Conservation (phyloP, 2,113 vertebrate species). For the Canis aureus region DNA sequence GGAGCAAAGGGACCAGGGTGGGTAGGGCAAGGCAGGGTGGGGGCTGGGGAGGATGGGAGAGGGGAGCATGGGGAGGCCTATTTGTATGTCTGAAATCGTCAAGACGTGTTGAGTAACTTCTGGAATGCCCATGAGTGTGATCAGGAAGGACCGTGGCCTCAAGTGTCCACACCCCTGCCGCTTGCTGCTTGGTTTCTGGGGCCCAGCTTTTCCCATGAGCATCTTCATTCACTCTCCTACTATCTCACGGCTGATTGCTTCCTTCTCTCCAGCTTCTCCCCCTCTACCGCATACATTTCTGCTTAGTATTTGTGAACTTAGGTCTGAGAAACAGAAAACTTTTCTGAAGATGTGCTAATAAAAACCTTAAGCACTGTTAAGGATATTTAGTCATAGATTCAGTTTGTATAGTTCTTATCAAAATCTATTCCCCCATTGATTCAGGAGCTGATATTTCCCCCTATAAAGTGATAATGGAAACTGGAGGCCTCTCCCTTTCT, state of each 20-base stretch:
- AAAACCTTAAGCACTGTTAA: background rate
- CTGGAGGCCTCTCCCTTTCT: background rate
- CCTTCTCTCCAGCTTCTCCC: background rate
- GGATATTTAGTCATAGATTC: background rate
- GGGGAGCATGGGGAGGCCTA: background rate
- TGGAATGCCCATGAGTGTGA: background rate
- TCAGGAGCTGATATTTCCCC: background rate
- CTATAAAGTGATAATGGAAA: background rate
- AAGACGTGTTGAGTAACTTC: background rate
- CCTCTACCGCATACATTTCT: background rate
- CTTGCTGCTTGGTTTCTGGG: background rate
- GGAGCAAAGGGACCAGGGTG: background rate
- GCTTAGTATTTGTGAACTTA: constrained; percentile 3
- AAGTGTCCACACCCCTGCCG: too few relatives aligned
- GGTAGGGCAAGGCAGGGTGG: background rate
- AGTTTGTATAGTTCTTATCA: background rate
- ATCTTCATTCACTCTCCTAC: background rate
- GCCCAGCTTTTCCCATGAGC: background rate
- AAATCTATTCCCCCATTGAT: background rate
- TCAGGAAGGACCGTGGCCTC: background rate
- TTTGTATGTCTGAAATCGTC: background rate
- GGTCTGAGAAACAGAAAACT: background rate
- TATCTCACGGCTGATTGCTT: background rate
- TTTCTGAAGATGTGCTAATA: background rate
- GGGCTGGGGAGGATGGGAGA: background rate